Evolutionary conservation across 1,140 invertebrate species (phyloP), one percentile per base, ranked within the genome.

Genomic region (Dinoponera quadriceps): DNA sequence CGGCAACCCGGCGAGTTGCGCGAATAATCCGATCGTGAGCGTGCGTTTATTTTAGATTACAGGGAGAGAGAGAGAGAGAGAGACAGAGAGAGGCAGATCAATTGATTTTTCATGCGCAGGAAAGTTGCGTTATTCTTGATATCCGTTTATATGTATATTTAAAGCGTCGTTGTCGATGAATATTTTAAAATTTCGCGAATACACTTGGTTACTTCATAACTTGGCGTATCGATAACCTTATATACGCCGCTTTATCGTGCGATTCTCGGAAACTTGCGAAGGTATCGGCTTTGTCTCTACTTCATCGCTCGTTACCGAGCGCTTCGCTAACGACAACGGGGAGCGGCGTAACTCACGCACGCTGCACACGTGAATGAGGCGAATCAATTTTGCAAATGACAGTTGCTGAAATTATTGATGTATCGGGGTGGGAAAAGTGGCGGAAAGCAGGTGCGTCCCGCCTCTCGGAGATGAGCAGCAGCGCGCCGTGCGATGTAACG

Each of bases 361-460:
- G 49, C 27, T 49, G 59, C 14, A 54, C 33, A 29, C 20, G 27
- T 38, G 33, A 25, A 38, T 2, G n/a, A n/a, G 62, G 29, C 0
- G 44, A 16, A 66, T 54, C 66, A 77, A 77, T 66, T 66, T 54
- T 5, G 66, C 54, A 66, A 77, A 66, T 38, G 74, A 77, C 74
- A 77, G 60, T 77, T 66, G 51, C 22, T 44, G 51, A 66, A 54
- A 44, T 44, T 77, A 77, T 77, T 66, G 62, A 77, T 51, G 62
- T 77, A 66, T 20, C 60, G 57, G n/a, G n/a, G 20, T n/a, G 25
- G 54, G 51, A 62, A 66, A 77, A 77, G 48, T 77, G 51, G 51
- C 54, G 74, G 33, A 66, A 44, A 44, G 62, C 74, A 77, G 74
- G 74, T 66, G 74, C 74, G 48, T 74, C 71, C 60, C 38, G 4